phyloP scores from a whole-genome alignment of 2,888 invertebrate genomes.

The Syritta pipiens region DNA sequence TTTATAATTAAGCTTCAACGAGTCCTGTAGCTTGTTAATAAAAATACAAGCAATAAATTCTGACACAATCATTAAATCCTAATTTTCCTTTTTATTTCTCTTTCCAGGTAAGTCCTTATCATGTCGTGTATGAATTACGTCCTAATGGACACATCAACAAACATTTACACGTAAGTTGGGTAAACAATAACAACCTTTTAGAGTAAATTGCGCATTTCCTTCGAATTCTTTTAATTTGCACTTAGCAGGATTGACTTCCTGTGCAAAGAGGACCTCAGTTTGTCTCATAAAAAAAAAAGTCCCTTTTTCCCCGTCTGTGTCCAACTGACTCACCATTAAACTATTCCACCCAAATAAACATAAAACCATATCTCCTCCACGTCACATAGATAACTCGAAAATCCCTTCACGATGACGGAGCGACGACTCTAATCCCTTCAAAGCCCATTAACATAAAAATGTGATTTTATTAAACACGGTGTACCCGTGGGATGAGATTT shows the following conservation, averaged over 20 bases:
- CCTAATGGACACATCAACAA: constrained; percentile 23
- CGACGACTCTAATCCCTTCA: constrained; percentile 40
- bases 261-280: constrained; percentile 11
- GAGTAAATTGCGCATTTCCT: background rate
- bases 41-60: background rate
- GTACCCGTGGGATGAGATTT: no score
- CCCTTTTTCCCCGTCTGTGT: background rate
- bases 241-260: constrained; percentile 21
- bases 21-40: no score
- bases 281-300: background rate
- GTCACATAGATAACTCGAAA: constrained; percentile 28
- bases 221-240: constrained; percentile 12
- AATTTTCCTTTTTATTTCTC: constrained; percentile 4
- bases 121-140: background rate
- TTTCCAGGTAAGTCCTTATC: constrained; percentile 29
- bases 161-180: no score
- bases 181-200: background rate
- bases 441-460: constrained; percentile 56
- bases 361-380: constrained; percentile 20
- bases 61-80: background rate
- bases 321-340: constrained; percentile 47
- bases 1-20: no score
- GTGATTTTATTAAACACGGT: no score
- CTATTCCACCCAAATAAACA: constrained; percentile 15
- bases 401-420: constrained; percentile 13